Percentiles rank a stretch among this genome's conserved stretches.
phyloP scores from a whole-genome alignment of 2,113 vertebrate species.

The Rostratula benghalensis region DNA sequence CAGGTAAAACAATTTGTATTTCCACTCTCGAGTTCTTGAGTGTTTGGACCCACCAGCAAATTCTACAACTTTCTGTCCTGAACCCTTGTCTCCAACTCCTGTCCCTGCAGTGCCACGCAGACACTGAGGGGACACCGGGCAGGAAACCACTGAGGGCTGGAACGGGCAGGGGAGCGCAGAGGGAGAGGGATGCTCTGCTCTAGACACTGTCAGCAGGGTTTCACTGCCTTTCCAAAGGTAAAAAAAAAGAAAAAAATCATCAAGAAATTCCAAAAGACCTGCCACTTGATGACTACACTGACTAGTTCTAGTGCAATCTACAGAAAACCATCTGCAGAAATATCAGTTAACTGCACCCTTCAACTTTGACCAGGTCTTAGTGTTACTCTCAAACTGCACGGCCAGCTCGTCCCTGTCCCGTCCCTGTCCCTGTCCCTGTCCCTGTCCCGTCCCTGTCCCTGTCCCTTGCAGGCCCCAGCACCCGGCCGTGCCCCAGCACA shows the following conservation, averaged over 20 bases:
- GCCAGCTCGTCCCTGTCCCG: accelerated
- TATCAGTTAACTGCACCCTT: background rate
- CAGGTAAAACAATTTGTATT: too few species aligned
- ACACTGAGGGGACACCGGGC: accelerated
- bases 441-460: accelerated
- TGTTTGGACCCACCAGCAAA: background rate
- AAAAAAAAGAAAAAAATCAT: accelerated
- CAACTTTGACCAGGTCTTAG: accelerated
- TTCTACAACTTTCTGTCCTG: accelerated
- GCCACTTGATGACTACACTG: background rate
- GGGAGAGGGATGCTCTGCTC: accelerated
- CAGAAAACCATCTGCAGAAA: accelerated
- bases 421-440: accelerated
- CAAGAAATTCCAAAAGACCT: background rate
- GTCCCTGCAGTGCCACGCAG: accelerated
- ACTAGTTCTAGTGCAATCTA: background rate
- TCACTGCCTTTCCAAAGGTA: accelerated
- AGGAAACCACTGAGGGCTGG: accelerated
- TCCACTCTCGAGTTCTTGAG: accelerated
- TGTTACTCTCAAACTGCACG: accelerated
- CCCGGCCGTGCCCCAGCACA: accelerated
- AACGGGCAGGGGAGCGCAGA: accelerated
- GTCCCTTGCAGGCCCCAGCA: too few species aligned
- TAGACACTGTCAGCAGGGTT: background rate
- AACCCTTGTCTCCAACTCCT: accelerated